Base-by-base conservation (phyloP, 2,797 vertebrate genomes). In the Glyptemys insculpta region DNA sequence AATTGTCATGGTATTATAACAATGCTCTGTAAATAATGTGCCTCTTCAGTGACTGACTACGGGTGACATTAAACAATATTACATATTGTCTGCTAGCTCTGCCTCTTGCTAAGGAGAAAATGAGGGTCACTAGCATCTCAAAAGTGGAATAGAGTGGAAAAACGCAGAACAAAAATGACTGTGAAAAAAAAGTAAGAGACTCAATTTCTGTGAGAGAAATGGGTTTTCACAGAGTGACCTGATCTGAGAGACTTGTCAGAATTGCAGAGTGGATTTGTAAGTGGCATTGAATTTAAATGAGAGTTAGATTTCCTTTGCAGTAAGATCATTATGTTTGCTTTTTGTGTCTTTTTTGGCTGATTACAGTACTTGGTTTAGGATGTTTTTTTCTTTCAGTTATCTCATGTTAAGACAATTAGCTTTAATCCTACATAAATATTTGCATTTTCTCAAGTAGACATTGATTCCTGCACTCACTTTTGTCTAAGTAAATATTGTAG, bases 371-470 rank as follows among this genome's bases (percentile, higher is more conserved):
- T 54, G 72, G 37, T 25, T 86, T 62, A 37, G 16, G 50, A 79
- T 41, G 59, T 79, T 34, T 92, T n/a, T n/a, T 79, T 37, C 68
- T 79, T 87, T 76, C 68, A 83, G 44, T 49, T 62, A 76, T 18
- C 52, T n/a, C 78, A n/a, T 59, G 16, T 34, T 86, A 96, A 94
- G 41, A 84, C 12, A 85, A 96, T 97, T 95, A 93, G 27, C 34
- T 95, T 88, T 86, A 96, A 80, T 49, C 50, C 81, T 90, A 49
- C 49, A 78, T 81, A 94, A 95, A 79, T 93, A 90, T 74, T 53
- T 91, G 81, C 19, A 49, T 83, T 89, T 89, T 81, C 82, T 81
- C 62, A 89, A 85, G 78, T 41, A 85, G 82, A 83, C 81, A 25
- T 56, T n/a, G 59, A 53, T 16, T 87, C 34, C 15, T 83, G 74